Evolutionary conservation across 1,140 invertebrate genomes (phyloP), one percentile per base, ranked within the genome.

Genomic region (Arctopsyche grandis): DNA sequence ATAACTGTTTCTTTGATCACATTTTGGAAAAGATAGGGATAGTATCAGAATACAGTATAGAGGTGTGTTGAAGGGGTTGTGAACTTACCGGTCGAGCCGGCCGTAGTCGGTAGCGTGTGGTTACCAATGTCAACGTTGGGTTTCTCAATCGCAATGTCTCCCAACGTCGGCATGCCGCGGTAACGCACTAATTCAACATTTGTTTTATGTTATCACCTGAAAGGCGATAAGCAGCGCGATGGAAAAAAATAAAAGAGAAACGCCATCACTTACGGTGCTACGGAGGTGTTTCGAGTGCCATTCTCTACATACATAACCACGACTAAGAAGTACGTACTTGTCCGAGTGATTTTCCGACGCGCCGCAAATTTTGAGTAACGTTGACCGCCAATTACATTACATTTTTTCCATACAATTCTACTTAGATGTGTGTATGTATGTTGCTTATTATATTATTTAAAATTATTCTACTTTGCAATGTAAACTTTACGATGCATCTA

Each of bases 151-250:
- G 83, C 79, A 76, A 78, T 52, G 16, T 77, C 81, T 63, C 73
- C 83, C 82, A 83, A 82, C 83, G 87, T 84, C 81, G 82, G 75
- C 70, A 86, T 85, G 81, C 85, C 86, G 77, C 86, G 87, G 84
- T 88, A 87, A 78, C 87, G 87, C 87, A 88, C 87, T 89, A 89
- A 87, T 86, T 86, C 87, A 87, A 88, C 86, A 88, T 88, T 87
- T 86, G 84, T 86, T 88, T 87, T 84, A 87, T 87, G 85, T 88
- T 88, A 88, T 88, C 86, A 87, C 86, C 87, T 88, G 87, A 87
- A 86, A 84, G 86, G 85, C 85, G 83, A 84, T 85, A 86, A 88
- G 86, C 86, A 85, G 83, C 63, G 81, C 81, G 81, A 80, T 82
- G 81, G 81, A 80, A 78, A 74, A 76, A 71, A 43, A 75, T 70